Evolutionary conservation across 2,113 vertebrate genomes (phyloP).

Genomic region (Periophthalmodon schlosseri): DNA sequence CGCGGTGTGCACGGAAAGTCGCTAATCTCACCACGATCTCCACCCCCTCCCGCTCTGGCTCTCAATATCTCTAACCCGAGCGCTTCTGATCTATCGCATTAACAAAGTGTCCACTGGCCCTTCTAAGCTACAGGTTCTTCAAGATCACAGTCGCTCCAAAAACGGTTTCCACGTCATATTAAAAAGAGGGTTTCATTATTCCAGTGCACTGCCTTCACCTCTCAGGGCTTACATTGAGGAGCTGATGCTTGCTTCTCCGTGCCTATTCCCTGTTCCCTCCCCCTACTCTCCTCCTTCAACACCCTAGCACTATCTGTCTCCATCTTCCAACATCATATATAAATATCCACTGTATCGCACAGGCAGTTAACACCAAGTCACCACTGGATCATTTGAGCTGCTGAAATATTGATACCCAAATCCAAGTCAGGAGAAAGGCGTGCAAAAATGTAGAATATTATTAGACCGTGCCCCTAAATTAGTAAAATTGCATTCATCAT

Average conservation of each 20-base stretch:
- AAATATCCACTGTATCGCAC: neutral
- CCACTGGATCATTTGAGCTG: conserved; percentile 66
- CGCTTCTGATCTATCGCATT: conserved; percentile 77
- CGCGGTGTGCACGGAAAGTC: conserved; percentile 51
- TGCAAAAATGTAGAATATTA: conserved; percentile 31
- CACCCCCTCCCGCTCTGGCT: conserved; percentile 50
- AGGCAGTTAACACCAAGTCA: conserved; percentile 50
- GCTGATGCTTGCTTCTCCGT: conserved; percentile 49
- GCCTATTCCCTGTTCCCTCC: conserved; percentile 32
- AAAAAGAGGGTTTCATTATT: conserved; percentile 76
- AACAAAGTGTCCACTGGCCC: conserved; percentile 79
- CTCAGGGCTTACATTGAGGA: conserved; percentile 57
- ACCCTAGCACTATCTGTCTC: conserved; percentile 27
- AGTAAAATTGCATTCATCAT: conserved; percentile 21
- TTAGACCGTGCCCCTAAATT: conserved; percentile 34
- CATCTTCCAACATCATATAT: conserved; percentile 11
- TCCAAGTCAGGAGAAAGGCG: conserved; percentile 48
- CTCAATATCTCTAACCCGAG: conserved; percentile 45
- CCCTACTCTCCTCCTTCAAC: conserved; percentile 34
- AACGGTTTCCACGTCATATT: conserved; percentile 78
- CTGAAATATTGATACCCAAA: conserved; percentile 66
- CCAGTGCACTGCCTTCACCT: conserved; percentile 58
- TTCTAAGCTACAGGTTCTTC: conserved; percentile 76
- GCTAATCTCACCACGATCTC: conserved; percentile 65
- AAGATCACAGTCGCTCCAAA: conserved; percentile 16